Evolutionary conservation across 2,113 vertebrate genomes (phyloP).

Genomic region (Campylomormyrus numenius): DNA sequence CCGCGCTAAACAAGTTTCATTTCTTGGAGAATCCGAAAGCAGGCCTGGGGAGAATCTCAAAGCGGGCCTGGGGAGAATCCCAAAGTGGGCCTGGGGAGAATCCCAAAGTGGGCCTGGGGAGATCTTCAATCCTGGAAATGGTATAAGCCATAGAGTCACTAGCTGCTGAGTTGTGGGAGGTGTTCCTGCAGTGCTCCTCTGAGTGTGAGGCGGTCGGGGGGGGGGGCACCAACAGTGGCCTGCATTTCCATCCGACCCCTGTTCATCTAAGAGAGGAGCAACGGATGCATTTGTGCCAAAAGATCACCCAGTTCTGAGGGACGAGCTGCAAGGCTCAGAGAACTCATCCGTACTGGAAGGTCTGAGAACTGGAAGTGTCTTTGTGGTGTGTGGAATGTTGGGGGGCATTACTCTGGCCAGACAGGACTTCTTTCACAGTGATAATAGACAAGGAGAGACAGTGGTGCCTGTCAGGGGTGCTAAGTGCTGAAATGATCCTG

Average conservation of each 20-base stretch:
- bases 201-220: not conserved
- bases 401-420: not conserved
- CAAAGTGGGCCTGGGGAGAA: not conserved
- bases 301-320: not conserved
- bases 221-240: not conserved
- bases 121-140: not conserved
- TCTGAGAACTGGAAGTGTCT: not conserved
- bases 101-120: not conserved
- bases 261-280: not conserved
- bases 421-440: not conserved
- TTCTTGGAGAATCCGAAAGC: not conserved
- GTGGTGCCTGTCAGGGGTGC: not conserved
- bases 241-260: not conserved
- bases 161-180: not conserved
- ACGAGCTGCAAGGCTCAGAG: not conserved
- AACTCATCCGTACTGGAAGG: not conserved
- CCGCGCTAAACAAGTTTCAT: not conserved
- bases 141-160: not conserved
- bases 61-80: not conserved
- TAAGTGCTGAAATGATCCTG: not conserved
- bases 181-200: not conserved
- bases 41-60: not conserved
- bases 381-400: not conserved
- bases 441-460: not conserved
- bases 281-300: not conserved